A percentile compares a stretch with the other conserved stretches of the same genome.
Conservation (phyloP, 2,888 invertebrate species). For the Epinotia nisella region DNA sequence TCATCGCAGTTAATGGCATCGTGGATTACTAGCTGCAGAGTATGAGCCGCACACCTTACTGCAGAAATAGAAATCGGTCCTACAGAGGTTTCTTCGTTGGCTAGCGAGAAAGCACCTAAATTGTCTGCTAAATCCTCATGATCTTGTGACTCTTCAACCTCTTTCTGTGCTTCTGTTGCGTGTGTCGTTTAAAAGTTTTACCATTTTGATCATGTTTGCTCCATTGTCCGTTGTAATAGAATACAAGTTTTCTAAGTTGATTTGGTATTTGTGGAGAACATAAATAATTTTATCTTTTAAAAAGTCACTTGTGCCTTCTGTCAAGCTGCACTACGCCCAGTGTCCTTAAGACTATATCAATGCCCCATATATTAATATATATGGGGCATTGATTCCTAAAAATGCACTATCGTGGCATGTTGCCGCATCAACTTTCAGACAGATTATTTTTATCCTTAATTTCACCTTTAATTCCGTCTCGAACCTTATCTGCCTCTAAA, state of each 20-base stretch:
- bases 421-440: constrained; percentile 6
- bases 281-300: constrained; percentile 16
- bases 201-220: constrained; percentile 22
- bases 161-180: not conserved
- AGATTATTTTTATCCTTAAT: constrained; percentile 8
- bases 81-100: not conserved
- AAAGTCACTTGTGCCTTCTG: constrained; percentile 16
- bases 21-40: constrained; percentile 11
- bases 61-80: constrained; percentile 3
- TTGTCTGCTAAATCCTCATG: constrained; percentile 5
- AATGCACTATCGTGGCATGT: constrained; percentile 11
- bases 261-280: constrained; percentile 9
- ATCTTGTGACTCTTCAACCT: constrained; percentile 8
- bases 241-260: constrained; percentile 22
- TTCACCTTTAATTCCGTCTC: constrained; percentile 2
- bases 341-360: constrained; percentile 11
- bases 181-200: constrained; percentile 20
- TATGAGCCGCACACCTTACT: constrained; percentile 15
- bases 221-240: constrained; percentile 30
- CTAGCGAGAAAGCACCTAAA: constrained; percentile 11
- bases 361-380: not conserved
- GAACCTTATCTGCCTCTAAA: constrained; percentile 17
- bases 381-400: constrained; percentile 11
- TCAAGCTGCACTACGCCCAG: constrained; percentile 13
- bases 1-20: constrained; percentile 4